Base-by-base conservation (phyloP, 2,113 vertebrate genomes). In the Bufo gargarizans region DNA sequence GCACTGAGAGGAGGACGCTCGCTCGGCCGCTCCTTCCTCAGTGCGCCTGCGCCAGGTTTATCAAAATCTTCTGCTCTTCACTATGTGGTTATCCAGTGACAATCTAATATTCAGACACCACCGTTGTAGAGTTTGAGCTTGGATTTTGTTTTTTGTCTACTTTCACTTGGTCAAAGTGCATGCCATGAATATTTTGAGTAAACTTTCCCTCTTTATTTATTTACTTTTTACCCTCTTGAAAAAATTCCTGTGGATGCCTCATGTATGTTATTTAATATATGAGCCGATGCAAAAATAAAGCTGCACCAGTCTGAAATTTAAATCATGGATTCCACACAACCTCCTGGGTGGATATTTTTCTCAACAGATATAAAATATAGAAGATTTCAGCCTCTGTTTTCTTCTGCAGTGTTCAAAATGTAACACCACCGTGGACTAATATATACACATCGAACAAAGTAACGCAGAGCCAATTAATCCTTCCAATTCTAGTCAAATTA, bases 401-500 rank as follows among this genome's bases (percentile, higher is more conserved):
- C 43, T 3, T 61, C 33, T 9, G 22, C 56, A 43, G 33, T 59
- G 56, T 61, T 61, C 47, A 47, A 45, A 61, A 61, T 45, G 79
- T 81, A 61, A 45, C 16, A 7, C 78, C 58, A 10, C 55, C 6
- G n/a, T 6, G 56, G 79, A 80, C 12, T 59, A 80, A 81, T 81
- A 61, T 61, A 81, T 81, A 61, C 33, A 61, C 56, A 33, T 8
- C 17, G 78, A 45, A 81, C 45, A 49, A 7, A 53, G 81, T 22
- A 67, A 53, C 81, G 13, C 12, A 16, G 47, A 47, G 47, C 5
- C 22, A n/a, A 22, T 67, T 83, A 67, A 49, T 83, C 43, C 61
- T 67, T 83, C 61, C 12, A 47, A 65, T 69, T 12, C 81, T 13
- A 69, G 59, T 49, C 45, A 83, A 83, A 67, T 83, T 81, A 81